Evolutionary conservation across 2,113 vertebrate genomes (phyloP).

Genomic region (Bostrychus sinensis): DNA sequence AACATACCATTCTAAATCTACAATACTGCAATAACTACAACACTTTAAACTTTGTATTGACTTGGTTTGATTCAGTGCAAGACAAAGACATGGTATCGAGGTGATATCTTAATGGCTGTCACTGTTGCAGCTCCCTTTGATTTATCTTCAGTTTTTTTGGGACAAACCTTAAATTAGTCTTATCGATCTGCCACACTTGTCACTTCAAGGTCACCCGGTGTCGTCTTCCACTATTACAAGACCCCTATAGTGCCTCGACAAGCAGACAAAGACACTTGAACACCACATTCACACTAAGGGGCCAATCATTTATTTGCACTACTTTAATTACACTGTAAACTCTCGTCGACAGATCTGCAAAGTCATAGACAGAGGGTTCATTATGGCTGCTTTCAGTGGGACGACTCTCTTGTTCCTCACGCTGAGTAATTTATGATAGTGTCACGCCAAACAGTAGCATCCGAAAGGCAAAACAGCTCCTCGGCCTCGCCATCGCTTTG

Average conservation of each 20-base stretch:
- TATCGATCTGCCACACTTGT: not conserved
- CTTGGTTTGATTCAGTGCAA: not conserved
- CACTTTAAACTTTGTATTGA: too few relatives aligned
- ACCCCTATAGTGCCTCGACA: constrained; percentile 3
- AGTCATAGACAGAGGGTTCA: constrained; percentile 21
- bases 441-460: constrained; percentile 15
- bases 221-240: not conserved
- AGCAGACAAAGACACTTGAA: constrained; percentile 12
- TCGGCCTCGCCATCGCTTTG: not conserved
- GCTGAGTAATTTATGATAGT: constrained; percentile 12
- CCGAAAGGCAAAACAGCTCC: constrained; percentile 9
- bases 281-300: not conserved
- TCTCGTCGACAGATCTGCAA: constrained; percentile 9
- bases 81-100: not conserved
- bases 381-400: constrained; percentile 13
- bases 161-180: constrained; percentile 1
- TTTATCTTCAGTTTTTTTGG: constrained; percentile 1
- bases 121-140: not conserved
- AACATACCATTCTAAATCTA: too few relatives aligned
- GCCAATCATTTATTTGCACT: constrained; percentile 35
- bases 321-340: constrained; percentile 36
- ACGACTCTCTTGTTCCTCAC: constrained; percentile 12
- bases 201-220: constrained; percentile 1
- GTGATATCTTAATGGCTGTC: not conserved
- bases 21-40: too few relatives aligned